A percentile compares a stretch with the other conserved stretches of the same genome.
phyloP scores from a whole-genome alignment of 2,888 invertebrate genomes.

The Ectobius pallidus region DNA sequence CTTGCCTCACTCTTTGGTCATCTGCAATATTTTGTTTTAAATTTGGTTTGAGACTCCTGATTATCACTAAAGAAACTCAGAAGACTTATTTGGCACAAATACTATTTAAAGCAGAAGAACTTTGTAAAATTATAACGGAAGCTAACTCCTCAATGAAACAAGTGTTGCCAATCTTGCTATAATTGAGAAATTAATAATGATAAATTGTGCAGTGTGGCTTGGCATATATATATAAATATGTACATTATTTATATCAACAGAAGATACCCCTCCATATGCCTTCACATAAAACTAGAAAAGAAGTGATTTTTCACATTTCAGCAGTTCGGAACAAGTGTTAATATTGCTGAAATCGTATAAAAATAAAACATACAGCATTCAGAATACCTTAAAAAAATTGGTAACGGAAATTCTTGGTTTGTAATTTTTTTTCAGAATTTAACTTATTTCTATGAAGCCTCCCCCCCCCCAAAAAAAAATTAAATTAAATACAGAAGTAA shows the following conservation, averaged over 20 bases:
- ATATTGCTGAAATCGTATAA: not conserved
- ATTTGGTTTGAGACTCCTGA: too few relatives aligned
- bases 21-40: too few relatives aligned
- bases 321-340: slow-evolving; percentile 9
- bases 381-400: too few relatives aligned
- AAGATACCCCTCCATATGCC: not conserved
- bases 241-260: slow-evolving; percentile 20
- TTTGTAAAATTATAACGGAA: not conserved
- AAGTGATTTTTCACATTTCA: not conserved
- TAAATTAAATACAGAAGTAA: too few relatives aligned
- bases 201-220: slow-evolving; percentile 16
- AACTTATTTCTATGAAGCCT: too few relatives aligned
- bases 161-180: not conserved
- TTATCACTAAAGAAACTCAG: not conserved
- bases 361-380: too few relatives aligned
- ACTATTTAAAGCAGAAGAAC: slow-evolving; percentile 22
- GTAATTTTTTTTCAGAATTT: too few relatives aligned
- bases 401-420: too few relatives aligned
- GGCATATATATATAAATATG: not conserved
- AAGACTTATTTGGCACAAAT: slow-evolving; percentile 24
- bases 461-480: too few relatives aligned
- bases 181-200: slow-evolving; percentile 5
- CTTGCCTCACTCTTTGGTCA: too few relatives aligned
- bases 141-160: not conserved
- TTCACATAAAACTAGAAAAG: slow-evolving; percentile 7